phyloP scores from a whole-genome alignment of 1,140 invertebrate genomes.

The Hormaphis cornu region DNA sequence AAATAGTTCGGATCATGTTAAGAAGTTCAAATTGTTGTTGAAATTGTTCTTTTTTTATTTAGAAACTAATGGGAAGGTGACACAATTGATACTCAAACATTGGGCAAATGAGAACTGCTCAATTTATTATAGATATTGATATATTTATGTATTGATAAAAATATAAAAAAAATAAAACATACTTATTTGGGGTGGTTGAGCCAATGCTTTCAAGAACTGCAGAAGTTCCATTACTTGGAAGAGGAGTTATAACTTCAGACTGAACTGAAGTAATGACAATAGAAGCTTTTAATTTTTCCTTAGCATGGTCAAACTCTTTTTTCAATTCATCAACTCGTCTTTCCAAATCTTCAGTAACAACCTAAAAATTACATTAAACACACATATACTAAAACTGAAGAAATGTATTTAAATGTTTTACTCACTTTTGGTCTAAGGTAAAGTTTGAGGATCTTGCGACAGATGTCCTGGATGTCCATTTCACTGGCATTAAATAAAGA shows the following conservation, averaged over 20 bases:
- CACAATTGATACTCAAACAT: too few species aligned
- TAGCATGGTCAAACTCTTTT: slow-evolving; percentile 27
- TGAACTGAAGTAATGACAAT: neutral
- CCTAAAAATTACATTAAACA: slow-evolving; percentile 9
- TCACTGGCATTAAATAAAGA: slow-evolving; percentile 73
- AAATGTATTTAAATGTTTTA: slow-evolving; percentile 29
- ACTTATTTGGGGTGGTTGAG: slow-evolving; percentile 1
- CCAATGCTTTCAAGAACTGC: neutral
- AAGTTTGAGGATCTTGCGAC: slow-evolving; percentile 68
- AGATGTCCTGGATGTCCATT: slow-evolving; percentile 75
- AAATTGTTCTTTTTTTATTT: too few species aligned
- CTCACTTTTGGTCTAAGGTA: slow-evolving; percentile 72
- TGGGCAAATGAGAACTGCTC: too few species aligned
- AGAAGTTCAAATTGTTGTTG: too few species aligned
- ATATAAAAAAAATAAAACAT: neutral
- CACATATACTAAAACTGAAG: slow-evolving; percentile 10
- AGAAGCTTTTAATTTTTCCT: slow-evolving; percentile 5
- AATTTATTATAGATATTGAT: too few species aligned
- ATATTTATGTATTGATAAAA: too few species aligned
- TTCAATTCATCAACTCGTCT: slow-evolving; percentile 21
- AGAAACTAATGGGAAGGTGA: too few species aligned
- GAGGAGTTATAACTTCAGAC: neutral
- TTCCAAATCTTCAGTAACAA: slow-evolving; percentile 29
- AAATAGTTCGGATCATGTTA: too few species aligned
- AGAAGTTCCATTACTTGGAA: neutral